Evolutionary conservation across 1,140 invertebrate genomes (phyloP), one percentile per base, ranked within the genome.

Genomic region (Pseudomyrmex sp.): DNA sequence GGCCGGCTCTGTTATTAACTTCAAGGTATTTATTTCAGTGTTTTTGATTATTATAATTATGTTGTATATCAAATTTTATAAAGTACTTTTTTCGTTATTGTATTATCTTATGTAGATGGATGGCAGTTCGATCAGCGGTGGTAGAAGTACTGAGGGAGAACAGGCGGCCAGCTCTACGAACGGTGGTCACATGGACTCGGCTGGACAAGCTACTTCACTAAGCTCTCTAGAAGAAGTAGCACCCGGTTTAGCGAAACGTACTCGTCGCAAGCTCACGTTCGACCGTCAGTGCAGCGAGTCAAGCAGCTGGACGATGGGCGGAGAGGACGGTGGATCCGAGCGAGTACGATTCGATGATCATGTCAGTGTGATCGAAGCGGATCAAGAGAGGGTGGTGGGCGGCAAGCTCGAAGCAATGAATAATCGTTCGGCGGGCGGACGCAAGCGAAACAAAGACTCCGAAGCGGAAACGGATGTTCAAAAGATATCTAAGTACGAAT

Each of bases 1-100:
- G 59, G 97, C 97, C 62, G 97, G 97, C 9, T 98, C 97, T 15
- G 95, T 97, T 84, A 93, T 96, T 20, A 97, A 96, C 87, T 97
- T 97, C 89, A 96, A 96, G 95, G 84, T 89, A 69, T 13, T 35
- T 82, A 52, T 62, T 20, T 20, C 15, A 69, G 10, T 10, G 2
- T 59, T 10, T 61, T 5, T 15, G 2, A 44, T 77, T 66, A 23
- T 1, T 20, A 35, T 35, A 35, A 35, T 35, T 35, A 35, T 35
- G 35, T 35, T 35, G 35, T 35, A 35, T 7, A 35, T 35, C 35
- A 35, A 35, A 35, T 35, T 35, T 35, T 7, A 35, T 15, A 61
- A 73, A 1, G 10, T 82, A 20, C 72, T 46, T 76, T 52, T 1
- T 15, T 35, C 12, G 8, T 56, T 35, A 3, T 59, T 61, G 35